Base-by-base conservation (phyloP, 1,140 invertebrate species). In the Lineus longissimus region DNA sequence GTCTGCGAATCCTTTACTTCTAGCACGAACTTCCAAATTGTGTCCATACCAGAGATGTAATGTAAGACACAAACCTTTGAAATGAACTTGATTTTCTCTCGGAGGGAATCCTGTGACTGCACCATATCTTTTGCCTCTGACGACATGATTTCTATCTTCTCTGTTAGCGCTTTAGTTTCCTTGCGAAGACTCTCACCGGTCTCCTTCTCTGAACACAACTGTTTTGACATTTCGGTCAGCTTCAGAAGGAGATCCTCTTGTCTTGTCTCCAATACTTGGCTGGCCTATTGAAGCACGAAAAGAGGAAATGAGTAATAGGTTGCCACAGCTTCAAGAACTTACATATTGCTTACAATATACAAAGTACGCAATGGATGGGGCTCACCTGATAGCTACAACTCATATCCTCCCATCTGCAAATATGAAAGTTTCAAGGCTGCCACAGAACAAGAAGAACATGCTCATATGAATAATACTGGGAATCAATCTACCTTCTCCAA, bases 101-200 rank as follows among this genome's bases (percentile, higher is more conserved):
- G 57, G 13, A 73, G 51, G 27, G 70, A 69, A 43, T 75, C 73
- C 22, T 68, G 67, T 6, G 69, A 51, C 40, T 70, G 33, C 19
- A 59, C 67, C 66, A 75, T 69, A 33, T 75, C 70, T n/a, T 67
- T 64, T 22, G 67, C 65, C 36, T 73, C 72, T n/a, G 61, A 57
- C 30, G 27, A n/a, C n/a, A 57, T n/a, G 27, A 27, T 57, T 11
- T 57, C 55, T 7, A 33, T 11, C 47, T 51, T 51, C 25, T 51
- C 47, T 51, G n/a, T 51, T n/a, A 51, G n/a, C 25, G 6, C 47
- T n/a, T 62, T 56, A 0, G 66, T 36, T 15, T 58, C 55, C 13
- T 55, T 61, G 47, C 59, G 55, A 29, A 72, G 54, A 13, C 63
- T 51, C 19, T 45, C 59, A 29, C 63, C 61, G 15, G 69, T 55